Evolutionary conservation across 2,113 vertebrate species (phyloP), one percentile per base, ranked within the genome.

Genomic region (Bettongia penicillata): DNA sequence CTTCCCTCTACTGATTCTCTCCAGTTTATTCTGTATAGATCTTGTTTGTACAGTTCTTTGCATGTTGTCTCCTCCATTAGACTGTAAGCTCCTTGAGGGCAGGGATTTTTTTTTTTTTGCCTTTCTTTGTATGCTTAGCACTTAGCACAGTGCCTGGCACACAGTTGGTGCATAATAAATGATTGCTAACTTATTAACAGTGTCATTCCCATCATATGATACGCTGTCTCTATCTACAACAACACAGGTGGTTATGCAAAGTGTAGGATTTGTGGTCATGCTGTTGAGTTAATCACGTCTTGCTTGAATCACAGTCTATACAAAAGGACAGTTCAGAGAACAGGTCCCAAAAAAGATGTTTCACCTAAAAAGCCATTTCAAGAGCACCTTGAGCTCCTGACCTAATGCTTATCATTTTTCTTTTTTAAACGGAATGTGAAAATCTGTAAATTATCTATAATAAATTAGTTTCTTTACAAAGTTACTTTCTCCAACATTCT

Each of bases 391-490:
- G 31, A 89, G 90, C 52, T 26, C 53, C 28, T 89, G n/a, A 5
- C 90, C 49, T 48, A 90, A 53, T 53, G 68, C 11, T 91, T 57
- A 93, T 19, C 93, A 91, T 92, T 31, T 92, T 48, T 91, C 61
- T 97, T 94, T 68, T 50, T 28, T 4, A 50, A 95, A 96, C 11
- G 93, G 89, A 92, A 96, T 94, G 31, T n/a, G 31, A 77, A 94
- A 23, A 5, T 89, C 90, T 77, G 14, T n/a, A 68, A 93, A 91
- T 91, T 8, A 93, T 7, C 48, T 96, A 61, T 91, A 93, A 48
- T 89, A 93, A 92, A n/a, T 92, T 61, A 49, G 90, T 57, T 92
- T 68, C 61, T 93, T 92, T 95, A 93, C 93, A 37, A 11, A 91
- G 10, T 49, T 25, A 53, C 91, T 55, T 51, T 50, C 95, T 53